These are phyloP conservation scores for Sparidentex hasta DNA, from an alignment of 2,797 vertebrate genomes.

Conservation along the genomic window DNA sequence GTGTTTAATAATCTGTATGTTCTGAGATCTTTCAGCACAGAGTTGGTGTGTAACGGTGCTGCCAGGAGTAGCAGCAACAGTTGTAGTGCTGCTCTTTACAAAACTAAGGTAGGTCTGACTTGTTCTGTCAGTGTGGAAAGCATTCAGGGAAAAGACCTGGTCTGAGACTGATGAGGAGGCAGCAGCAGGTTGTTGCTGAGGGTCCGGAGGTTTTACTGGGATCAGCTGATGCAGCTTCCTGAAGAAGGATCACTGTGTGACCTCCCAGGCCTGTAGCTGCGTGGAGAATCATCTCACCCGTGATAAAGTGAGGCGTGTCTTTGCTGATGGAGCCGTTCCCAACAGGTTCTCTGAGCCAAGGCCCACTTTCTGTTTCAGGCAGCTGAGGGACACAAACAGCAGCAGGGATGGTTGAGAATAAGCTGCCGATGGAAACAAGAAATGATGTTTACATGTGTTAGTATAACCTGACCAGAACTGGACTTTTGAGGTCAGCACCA, in stretches of 20 bases:
- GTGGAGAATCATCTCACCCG: conserved; percentile 79
- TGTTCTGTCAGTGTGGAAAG: no score
- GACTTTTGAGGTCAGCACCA: no score
- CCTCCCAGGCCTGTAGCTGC: conserved; percentile 42
- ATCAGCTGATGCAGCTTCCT: conserved; percentile 55
- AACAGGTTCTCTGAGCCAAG: conserved; percentile 35
- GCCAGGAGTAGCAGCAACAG: no score
- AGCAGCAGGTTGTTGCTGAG: conserved; percentile 34
- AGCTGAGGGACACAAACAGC: conserved; percentile 62
- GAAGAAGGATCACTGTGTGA: conserved; percentile 74
- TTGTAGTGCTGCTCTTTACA: no score
- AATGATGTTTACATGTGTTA: no score
- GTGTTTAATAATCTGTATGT: no score
- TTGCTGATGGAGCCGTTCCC: conserved; percentile 12
- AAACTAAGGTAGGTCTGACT: no score
- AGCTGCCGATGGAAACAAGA: no score
- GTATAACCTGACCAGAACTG: no score
- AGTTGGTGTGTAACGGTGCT: no score
- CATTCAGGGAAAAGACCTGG: conserved; percentile 39
- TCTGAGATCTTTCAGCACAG: no score
- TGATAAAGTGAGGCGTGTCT: conserved; percentile 61
- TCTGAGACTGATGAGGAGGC: conserved; percentile 32
- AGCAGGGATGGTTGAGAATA: neutral
- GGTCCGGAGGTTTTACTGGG: conserved; percentile 13
- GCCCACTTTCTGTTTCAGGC: conserved; percentile 41